phyloP scores from a whole-genome alignment of 2,888 invertebrate species.

The Proisotoma minuta region DNA sequence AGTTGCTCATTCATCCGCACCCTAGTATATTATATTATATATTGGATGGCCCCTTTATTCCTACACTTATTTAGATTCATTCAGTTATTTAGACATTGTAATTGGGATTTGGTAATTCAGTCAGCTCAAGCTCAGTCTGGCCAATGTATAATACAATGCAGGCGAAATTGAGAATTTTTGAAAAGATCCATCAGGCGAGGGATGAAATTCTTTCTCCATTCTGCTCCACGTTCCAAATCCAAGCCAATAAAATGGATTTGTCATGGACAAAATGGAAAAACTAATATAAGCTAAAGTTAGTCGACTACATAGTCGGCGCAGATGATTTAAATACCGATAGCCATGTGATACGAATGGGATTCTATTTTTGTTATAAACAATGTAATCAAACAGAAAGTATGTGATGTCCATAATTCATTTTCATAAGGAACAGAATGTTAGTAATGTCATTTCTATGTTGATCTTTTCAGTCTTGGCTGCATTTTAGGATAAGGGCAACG shows the following conservation, averaged over 20 bases:
- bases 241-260: slow-evolving; percentile 15
- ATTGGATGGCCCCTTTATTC: too few species aligned
- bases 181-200: background rate
- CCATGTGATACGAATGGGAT: background rate
- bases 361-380: background rate
- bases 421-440: background rate
- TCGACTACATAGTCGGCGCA: background rate
- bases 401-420: background rate
- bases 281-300: background rate
- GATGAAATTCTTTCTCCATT: too few species aligned
- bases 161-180: background rate
- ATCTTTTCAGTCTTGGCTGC: too few species aligned
- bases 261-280: slow-evolving; percentile 1
- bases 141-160: too few species aligned
- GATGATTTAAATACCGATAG: slow-evolving; percentile 13
- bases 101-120: too few species aligned
- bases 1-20: too few species aligned
- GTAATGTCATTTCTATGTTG: slow-evolving; percentile 1
- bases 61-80: too few species aligned
- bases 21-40: too few species aligned
- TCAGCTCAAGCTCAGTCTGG: too few species aligned
- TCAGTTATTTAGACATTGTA: too few species aligned
- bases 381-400: background rate
- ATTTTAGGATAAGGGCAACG: too few species aligned
- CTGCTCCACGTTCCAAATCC: too few species aligned